These are phyloP conservation scores for Hypercompe scribonia DNA, from an alignment of 2,888 invertebrate species.

Conservation along the genomic window DNA sequence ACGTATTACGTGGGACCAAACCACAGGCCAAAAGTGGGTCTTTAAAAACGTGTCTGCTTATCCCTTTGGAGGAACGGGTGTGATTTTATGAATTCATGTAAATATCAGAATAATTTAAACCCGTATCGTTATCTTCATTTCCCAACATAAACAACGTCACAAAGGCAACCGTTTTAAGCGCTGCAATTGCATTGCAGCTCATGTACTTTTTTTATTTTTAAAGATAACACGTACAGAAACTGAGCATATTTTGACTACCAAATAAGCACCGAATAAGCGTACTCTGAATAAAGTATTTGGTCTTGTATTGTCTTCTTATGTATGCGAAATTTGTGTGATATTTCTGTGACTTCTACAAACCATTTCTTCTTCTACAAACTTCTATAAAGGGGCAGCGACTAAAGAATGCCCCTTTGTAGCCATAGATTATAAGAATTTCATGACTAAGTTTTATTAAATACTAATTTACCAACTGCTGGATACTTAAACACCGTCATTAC, in stretches of 20 bases:
- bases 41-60: too few relatives aligned
- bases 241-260: slow-evolving; percentile 16
- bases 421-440: too few relatives aligned
- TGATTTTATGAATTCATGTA: too few relatives aligned
- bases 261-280: slow-evolving; percentile 9
- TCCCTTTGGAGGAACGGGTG: too few relatives aligned
- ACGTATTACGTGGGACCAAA: too few relatives aligned
- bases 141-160: neutral
- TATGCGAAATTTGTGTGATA: neutral
- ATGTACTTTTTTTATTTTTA: slow-evolving; percentile 10
- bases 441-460: too few relatives aligned
- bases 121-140: neutral
- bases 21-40: too few relatives aligned
- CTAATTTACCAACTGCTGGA: too few relatives aligned
- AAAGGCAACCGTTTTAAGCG: neutral
- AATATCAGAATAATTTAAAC: neutral
- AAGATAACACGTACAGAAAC: slow-evolving; percentile 17
- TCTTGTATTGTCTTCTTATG: neutral
- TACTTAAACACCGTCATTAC: too few relatives aligned
- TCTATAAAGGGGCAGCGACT: too few relatives aligned
- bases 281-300: slow-evolving; percentile 11
- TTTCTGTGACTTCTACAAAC: neutral
- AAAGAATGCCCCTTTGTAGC: too few relatives aligned
- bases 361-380: too few relatives aligned
- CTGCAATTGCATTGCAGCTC: slow-evolving; percentile 13